A percentile compares a stretch with the other conserved stretches of the same genome.
These are phyloP conservation scores for Tor tambroides DNA, from an alignment of 2,113 vertebrate genomes.

Conservation along the genomic window DNA sequence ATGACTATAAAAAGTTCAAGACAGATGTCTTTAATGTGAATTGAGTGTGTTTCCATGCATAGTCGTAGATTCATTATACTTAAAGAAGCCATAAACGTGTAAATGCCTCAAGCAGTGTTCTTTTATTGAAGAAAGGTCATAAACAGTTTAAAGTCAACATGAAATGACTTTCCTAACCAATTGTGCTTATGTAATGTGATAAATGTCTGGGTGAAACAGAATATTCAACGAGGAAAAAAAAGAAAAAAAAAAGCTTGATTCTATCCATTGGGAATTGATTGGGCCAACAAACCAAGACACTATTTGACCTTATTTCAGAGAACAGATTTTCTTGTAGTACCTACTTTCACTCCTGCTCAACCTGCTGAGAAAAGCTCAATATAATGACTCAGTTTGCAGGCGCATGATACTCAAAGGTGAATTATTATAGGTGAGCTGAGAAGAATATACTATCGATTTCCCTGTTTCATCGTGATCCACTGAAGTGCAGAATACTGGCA, in stretches of 20 bases:
- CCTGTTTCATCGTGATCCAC: conserved; percentile 45
- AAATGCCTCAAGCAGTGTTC: background rate
- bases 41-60: background rate
- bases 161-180: background rate
- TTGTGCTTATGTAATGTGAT: background rate
- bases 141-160: background rate
- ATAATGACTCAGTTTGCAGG: conserved; percentile 46
- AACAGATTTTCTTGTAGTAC: background rate
- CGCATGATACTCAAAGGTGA: conserved; percentile 12
- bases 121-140: background rate
- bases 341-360: background rate
- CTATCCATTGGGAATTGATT: background rate
- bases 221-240: background rate
- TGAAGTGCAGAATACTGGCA: conserved; percentile 47
- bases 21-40: background rate
- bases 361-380: conserved; percentile 37
- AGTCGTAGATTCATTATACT: background rate
- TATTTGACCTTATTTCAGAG: conserved; percentile 3
- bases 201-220: background rate
- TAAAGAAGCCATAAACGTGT: background rate
- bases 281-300: background rate
- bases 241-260: background rate
- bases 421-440: conserved; percentile 23
- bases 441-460: conserved; percentile 49
- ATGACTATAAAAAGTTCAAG: background rate